Conservation (phyloP, 2,113 vertebrate species). For the Callopanchax toddi region DNA sequence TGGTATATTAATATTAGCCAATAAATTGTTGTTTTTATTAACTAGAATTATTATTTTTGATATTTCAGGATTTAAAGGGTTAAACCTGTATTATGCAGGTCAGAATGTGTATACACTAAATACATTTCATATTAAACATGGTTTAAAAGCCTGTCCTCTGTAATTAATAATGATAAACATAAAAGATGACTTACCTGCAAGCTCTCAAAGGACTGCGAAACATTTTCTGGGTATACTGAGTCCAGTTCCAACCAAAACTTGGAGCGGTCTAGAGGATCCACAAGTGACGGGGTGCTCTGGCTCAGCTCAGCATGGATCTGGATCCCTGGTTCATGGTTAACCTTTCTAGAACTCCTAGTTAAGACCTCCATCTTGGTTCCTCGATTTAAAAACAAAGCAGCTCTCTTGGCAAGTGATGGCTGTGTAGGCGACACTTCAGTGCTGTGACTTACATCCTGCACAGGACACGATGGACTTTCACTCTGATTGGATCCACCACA, state of each 20-base stretch:
- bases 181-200: constrained; percentile 71
- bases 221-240: constrained; percentile 78
- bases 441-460: constrained; percentile 84
- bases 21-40: no score
- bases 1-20: no score
- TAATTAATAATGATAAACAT: not conserved
- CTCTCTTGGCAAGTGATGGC: constrained; percentile 88
- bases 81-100: no score
- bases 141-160: no score
- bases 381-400: constrained; percentile 83
- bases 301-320: constrained; percentile 86
- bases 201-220: constrained; percentile 87
- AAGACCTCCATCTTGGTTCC: constrained; percentile 44
- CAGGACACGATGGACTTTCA: constrained; percentile 86
- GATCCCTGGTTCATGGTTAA: constrained; percentile 57
- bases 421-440: constrained; percentile 88
- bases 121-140: no score
- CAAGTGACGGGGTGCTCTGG: constrained; percentile 85
- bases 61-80: no score
- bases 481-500: constrained; percentile 51
- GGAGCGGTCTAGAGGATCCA: constrained; percentile 87
- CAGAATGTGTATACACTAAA: no score
- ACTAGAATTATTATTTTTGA: no score
- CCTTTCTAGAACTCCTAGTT: constrained; percentile 41
- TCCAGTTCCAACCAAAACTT: constrained; percentile 89